Evolutionary conservation across 2,797 vertebrate genomes (phyloP).

Genomic region (Ispidina lecontei): DNA sequence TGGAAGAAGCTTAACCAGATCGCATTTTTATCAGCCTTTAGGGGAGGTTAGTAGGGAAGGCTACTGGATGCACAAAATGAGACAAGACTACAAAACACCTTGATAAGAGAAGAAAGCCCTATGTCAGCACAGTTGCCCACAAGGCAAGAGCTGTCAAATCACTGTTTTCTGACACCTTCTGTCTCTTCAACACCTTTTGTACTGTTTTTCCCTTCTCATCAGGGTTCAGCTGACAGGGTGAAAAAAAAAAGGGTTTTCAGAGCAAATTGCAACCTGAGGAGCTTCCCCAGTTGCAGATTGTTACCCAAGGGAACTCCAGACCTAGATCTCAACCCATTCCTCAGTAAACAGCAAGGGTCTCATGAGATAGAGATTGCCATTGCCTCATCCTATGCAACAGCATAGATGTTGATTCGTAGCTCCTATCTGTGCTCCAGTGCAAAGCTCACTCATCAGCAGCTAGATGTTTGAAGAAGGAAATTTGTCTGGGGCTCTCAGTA

Average conservation of each 20-base stretch:
- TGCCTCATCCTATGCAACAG: constrained; percentile 53
- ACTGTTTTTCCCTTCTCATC: constrained; percentile 49
- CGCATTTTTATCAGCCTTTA: constrained; percentile 38
- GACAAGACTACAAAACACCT: constrained; percentile 53
- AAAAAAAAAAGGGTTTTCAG: constrained; percentile 56
- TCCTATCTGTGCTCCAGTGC: constrained; percentile 28
- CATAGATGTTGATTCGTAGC: constrained; percentile 53
- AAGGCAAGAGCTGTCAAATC: constrained; percentile 67
- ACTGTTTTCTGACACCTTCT: constrained; percentile 63
- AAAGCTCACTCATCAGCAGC: constrained; percentile 31
- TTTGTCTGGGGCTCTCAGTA: constrained; percentile 21
- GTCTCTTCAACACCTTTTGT: constrained; percentile 64
- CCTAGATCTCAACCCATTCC: constrained; percentile 56
- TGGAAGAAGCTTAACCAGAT: not conserved
- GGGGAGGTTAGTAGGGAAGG: not conserved
- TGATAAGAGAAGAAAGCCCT: constrained; percentile 58
- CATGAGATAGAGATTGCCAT: constrained; percentile 20
- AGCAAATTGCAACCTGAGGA: constrained; percentile 58
- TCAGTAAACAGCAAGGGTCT: constrained; percentile 56
- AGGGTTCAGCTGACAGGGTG: constrained; percentile 55
- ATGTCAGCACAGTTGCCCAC: constrained; percentile 57
- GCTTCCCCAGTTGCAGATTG: constrained; percentile 38
- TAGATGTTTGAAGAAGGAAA: constrained; percentile 45
- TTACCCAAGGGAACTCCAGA: constrained; percentile 61
- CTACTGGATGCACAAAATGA: constrained; percentile 23